A percentile compares a stretch with the other conserved stretches of the same genome.
These are phyloP conservation scores for Lucilia sericata DNA, from an alignment of 1,140 invertebrate species.

Conservation along the genomic window DNA sequence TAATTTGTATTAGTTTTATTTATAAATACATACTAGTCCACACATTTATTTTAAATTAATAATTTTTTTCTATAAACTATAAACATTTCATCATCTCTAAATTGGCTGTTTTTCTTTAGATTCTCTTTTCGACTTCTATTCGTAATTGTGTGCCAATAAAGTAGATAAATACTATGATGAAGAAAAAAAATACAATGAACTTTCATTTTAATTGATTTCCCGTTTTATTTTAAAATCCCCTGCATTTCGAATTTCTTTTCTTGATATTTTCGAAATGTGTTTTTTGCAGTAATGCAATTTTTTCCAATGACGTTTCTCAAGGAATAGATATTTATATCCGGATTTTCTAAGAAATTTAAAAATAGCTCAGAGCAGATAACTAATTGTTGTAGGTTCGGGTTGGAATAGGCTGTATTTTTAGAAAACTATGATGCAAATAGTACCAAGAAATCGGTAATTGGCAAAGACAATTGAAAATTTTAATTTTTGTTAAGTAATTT, in stretches of 20 bases:
- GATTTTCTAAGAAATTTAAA: constrained; percentile 23
- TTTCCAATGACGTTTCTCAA: background rate
- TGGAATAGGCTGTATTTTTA: background rate
- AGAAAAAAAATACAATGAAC: constrained; percentile 37
- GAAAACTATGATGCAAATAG: no score
- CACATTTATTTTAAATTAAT: no score
- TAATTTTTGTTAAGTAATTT: no score
- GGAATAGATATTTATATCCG: constrained; percentile 13
- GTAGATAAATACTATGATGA: no score
- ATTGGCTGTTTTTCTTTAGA: background rate
- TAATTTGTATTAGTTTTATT: no score
- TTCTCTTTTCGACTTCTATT: background rate
- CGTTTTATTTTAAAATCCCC: background rate
- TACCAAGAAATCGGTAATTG: no score
- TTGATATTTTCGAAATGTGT: background rate
- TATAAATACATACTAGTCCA: no score
- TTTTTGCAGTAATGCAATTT: background rate
- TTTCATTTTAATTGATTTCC: constrained; percentile 41
- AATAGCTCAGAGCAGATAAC: background rate
- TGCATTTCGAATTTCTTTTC: background rate
- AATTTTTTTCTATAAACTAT: no score
- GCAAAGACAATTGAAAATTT: no score
- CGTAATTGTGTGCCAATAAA: constrained; percentile 20
- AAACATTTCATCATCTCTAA: background rate
- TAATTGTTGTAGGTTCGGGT: constrained; percentile 6